These are phyloP conservation scores for Psittacula cyanocephala DNA, from an alignment of 2,113 vertebrate species.

Conservation along the genomic window DNA sequence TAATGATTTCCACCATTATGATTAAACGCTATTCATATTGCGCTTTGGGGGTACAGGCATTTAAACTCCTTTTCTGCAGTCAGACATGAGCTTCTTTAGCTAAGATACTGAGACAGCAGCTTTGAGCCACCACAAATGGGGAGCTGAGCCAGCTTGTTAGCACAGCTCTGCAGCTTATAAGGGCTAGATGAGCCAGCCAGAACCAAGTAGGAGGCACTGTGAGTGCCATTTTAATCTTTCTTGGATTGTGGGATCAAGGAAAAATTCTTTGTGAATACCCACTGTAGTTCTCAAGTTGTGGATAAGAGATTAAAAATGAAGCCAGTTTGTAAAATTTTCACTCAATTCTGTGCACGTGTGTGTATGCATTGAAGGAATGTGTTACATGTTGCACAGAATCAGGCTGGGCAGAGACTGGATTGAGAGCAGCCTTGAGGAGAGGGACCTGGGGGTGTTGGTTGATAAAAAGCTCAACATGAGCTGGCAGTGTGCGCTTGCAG, in stretches of 20 bases:
- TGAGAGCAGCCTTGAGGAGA: background rate
- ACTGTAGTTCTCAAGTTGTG: background rate
- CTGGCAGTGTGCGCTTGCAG: background rate
- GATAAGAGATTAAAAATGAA: background rate
- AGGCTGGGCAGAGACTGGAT: background rate
- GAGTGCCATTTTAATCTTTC: background rate
- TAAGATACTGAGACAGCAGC: background rate
- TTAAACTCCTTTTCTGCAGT: background rate
- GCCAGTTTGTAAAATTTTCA: background rate
- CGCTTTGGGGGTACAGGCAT: fast-evolving
- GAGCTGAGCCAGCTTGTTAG: background rate
- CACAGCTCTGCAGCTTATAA: background rate
- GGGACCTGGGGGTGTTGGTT: background rate
- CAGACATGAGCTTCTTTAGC: background rate
- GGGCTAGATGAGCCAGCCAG: background rate
- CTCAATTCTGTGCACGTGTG: background rate
- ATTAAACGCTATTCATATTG: fast-evolving
- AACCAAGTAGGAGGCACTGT: background rate
- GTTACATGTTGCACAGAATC: background rate
- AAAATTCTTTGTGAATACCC: background rate
- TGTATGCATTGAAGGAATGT: background rate
- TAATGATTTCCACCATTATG: fast-evolving
- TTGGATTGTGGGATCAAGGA: background rate
- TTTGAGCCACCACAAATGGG: background rate
- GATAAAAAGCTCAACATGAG: background rate